phyloP scores from a whole-genome alignment of 2,888 invertebrate genomes.

The Bimastos eiseni region DNA sequence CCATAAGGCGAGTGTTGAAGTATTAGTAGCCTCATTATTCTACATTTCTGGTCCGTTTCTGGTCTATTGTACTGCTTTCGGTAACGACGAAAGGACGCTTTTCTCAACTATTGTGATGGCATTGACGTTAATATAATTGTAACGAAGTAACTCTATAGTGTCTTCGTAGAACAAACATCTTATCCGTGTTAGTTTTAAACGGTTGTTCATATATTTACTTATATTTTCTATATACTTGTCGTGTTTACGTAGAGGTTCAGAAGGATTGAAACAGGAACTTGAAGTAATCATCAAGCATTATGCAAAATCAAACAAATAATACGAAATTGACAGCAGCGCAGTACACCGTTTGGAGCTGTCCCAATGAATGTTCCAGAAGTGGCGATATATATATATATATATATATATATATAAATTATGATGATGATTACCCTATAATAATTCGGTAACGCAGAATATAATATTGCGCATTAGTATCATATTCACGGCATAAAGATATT shows the following conservation, averaged over 20 bases:
- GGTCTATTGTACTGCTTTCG: neutral
- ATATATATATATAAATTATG: too few species aligned
- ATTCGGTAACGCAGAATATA: neutral
- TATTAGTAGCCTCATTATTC: neutral
- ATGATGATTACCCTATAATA: neutral
- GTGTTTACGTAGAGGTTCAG: too few species aligned
- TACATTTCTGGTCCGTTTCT: neutral
- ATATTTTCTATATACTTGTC: too few species aligned
- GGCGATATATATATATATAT: too few species aligned
- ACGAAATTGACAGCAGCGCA: neutral
- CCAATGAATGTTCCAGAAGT: neutral
- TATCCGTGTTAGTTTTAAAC: neutral
- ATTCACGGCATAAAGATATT: neutral
- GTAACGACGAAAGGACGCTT: neutral
- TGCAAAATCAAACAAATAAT: neutral
- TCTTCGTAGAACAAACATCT: too few species aligned
- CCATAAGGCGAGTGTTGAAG: neutral
- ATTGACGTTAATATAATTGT: neutral
- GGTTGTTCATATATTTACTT: neutral
- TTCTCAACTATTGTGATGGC: neutral
- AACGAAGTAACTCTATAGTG: neutral
- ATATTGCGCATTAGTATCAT: neutral
- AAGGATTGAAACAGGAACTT: neutral
- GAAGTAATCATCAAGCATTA: neutral
- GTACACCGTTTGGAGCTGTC: neutral